Base-by-base conservation (phyloP, 2,113 vertebrate species). In the Heterotis niloticus region DNA sequence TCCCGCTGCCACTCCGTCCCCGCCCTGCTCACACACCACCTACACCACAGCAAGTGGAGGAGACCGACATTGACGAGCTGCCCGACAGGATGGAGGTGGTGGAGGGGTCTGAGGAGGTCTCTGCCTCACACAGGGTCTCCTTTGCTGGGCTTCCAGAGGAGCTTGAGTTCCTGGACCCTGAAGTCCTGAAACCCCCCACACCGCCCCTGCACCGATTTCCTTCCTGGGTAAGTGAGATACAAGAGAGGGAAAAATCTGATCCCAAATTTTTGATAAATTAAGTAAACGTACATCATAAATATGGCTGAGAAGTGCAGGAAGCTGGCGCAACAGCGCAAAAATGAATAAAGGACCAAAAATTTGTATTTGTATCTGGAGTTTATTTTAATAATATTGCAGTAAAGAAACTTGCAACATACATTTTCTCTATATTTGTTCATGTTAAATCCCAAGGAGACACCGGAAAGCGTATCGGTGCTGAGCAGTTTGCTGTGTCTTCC, bases 161-260 rank as follows among this genome's bases (percentile, higher is more conserved):
- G 75, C 84, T 89, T 76, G 86, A 92, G 34, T 84, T 87, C 80
- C 78, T 90, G 66, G 91, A 92, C 81, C 85, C 89, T 0, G 90
- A 91, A 7, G 74, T 82, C 44, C 83, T 90, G 67, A 95, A 95
- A 83, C 95, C 95, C 0, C 95, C 95, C 20, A 95, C 95, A 1
- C 95, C 95, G 34, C 95, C 95, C 0, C 85, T 96, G 64, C 95
- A 96, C 81, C 91, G 94, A 68, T 94, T 96, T 78, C 95, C 95
- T 3, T 95, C 94, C 0, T 96, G 95, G 95, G 95, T 96, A 90
- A 90, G 83, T 79, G 54, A 7, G 18, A 73, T 13, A 11, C 20
- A 34, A 72, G n/a, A 7, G 17, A 57, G 1, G 51, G 59, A 17
- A 26, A 23, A 10, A 0, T 29, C 64, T 29, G 26, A 10, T 4